Evolutionary conservation across 1,140 invertebrate species (phyloP), one percentile per base, ranked within the genome.

Genomic region (Parapsyche elsis): DNA sequence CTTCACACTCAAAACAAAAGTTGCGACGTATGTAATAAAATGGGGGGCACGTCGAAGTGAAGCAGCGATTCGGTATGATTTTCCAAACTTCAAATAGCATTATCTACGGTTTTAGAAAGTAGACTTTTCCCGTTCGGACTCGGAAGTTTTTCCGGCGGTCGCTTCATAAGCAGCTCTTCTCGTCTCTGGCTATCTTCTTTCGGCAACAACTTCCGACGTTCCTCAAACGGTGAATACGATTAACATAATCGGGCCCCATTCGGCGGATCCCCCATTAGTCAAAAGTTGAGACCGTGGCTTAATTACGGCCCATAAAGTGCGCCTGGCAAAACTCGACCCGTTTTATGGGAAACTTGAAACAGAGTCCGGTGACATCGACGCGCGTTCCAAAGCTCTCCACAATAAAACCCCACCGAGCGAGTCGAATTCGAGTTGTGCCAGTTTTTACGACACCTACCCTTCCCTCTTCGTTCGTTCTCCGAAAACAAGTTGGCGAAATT

Each of bases 211-310:
- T 38, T 38, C 30, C 30, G 49, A 2, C 49, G 49, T 10, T 53
- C 12, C 49, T 53, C 49, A 53, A 53, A 53, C 49, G 49, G 49
- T 53, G 70, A 46, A 49, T n/a, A 76, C 49, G 74, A 82, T 82
- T 80, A 80, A 70, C 81, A 82, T 82, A 80, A 82, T 82, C 78
- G 53, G 9, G 24, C 21, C 24, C 49, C 70, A 7, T 71, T 30
- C 70, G 61, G 61, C 14, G 70, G 26, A 79, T 79, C 76, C 45
- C 26, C 81, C 49, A 82, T 80, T 82, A 82, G 81, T 82, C 81
- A 80, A 80, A 82, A 79, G 81, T 82, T 80, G 79, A 80, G 73
- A 75, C 74, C 14, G 23, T 30, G 74, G 61, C 77, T 81, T 82
- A 82, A 82, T 82, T 80, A 71, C 78, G 75, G 71, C 67, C 9